Percentiles rank a stretch among this genome's conserved stretches.
phyloP scores from a whole-genome alignment of 2,888 invertebrate genomes.

The Noctuana brunneofusca region DNA sequence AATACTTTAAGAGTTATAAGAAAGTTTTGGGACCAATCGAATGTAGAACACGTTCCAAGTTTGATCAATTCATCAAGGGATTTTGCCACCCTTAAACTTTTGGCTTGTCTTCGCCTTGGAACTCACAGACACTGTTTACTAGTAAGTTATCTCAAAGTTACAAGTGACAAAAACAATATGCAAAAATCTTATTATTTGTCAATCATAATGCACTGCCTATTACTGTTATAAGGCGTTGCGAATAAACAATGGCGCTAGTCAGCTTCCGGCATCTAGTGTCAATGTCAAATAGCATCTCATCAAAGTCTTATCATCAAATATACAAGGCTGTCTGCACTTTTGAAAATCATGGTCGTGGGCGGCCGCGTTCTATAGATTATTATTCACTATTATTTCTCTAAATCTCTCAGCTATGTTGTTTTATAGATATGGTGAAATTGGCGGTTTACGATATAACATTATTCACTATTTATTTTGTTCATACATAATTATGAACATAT shows the following conservation, averaged over 20 bases:
- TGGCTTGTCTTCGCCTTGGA: too few species aligned
- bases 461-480: background rate
- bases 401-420: background rate
- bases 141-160: background rate
- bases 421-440: too few species aligned
- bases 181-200: background rate
- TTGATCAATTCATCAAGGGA: too few species aligned
- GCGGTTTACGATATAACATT: background rate
- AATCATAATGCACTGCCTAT: background rate
- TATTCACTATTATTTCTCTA: too few species aligned
- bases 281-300: slow-evolving; percentile 22
- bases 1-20: too few species aligned
- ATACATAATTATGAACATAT: too few species aligned
- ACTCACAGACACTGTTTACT: background rate
- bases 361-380: background rate
- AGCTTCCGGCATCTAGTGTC: slow-evolving; percentile 18
- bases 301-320: slow-evolving; percentile 20
- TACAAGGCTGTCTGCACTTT: slow-evolving; percentile 20
- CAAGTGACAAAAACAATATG: background rate
- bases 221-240: slow-evolving; percentile 3
- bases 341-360: slow-evolving; percentile 20
- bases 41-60: too few species aligned
- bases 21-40: too few species aligned
- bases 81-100: too few species aligned
- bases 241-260: slow-evolving; percentile 14